Conservation (phyloP, 1,140 invertebrate species). For the Patella vulgata region DNA sequence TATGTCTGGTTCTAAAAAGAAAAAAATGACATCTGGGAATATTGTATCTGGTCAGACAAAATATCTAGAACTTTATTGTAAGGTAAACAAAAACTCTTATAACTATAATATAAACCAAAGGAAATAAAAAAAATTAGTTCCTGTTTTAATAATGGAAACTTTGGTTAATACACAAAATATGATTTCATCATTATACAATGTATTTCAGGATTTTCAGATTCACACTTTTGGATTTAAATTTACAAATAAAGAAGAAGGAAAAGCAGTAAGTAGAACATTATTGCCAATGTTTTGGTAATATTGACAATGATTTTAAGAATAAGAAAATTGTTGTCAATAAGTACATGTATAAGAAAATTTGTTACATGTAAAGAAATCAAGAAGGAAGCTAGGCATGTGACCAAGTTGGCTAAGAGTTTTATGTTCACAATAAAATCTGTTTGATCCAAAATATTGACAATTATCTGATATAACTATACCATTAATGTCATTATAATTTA, state of each 20-base stretch:
- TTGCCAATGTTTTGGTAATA: no score
- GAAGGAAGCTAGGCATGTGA: no score
- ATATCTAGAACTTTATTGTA: constrained; percentile 86
- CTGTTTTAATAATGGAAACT: not conserved
- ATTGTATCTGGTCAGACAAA: constrained; percentile 79
- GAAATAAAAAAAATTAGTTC: no score
- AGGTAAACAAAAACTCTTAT: constrained; percentile 70
- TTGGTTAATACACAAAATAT: not conserved
- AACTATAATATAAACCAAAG: not conserved
- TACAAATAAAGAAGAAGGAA: constrained; percentile 80
- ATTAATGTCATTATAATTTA: no score
- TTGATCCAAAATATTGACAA: no score
- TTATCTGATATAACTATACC: no score
- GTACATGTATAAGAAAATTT: no score
- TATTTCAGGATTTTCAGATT: constrained; percentile 80
- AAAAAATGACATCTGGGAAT: constrained; percentile 75
- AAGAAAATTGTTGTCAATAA: no score
- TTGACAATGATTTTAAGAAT: no score
- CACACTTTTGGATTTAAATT: constrained; percentile 90
- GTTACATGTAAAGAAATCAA: no score
- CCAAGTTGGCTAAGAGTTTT: no score
- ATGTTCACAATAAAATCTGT: no score
- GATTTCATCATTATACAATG: not conserved
- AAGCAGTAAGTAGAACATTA: constrained; percentile 72
- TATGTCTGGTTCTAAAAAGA: constrained; percentile 73